Conservation (phyloP, 2,113 vertebrate genomes). For the Balaeniceps rex region DNA sequence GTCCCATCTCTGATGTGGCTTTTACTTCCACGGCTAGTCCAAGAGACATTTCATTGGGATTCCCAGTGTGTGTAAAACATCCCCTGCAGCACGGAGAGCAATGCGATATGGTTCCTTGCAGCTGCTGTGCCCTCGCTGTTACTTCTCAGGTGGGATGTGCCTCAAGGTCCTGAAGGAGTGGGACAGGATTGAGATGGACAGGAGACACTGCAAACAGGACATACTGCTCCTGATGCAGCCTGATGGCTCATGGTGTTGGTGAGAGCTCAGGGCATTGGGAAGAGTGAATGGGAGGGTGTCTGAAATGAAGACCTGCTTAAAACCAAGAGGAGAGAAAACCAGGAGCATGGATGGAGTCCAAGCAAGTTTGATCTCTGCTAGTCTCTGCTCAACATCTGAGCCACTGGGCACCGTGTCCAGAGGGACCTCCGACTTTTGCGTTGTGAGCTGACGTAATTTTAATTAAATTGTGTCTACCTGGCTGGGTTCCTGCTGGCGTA, state of each 20-base stretch:
- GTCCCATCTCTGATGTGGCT: not conserved
- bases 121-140: not conserved
- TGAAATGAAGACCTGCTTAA: not conserved
- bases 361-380: not conserved
- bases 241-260: not conserved
- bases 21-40: not conserved
- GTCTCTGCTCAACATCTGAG: not conserved
- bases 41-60: not conserved
- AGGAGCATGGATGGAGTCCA: not conserved
- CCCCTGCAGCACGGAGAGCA: no score
- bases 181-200: not conserved
- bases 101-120: not conserved
- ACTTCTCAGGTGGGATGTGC: not conserved
- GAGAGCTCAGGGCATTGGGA: not conserved
- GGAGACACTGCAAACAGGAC: not conserved
- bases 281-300: not conserved
- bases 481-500: not conserved
- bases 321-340: not conserved
- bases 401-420: not conserved
- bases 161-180: not conserved
- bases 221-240: rapidly evolving
- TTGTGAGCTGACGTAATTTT: not conserved
- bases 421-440: not conserved
- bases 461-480: constrained; percentile 52
- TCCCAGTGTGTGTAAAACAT: not conserved